Percentiles rank a stretch among this genome's conserved stretches.
These are phyloP conservation scores for Drosophila pseudoananassae DNA, from an alignment of 1,140 invertebrate genomes.

Conservation along the genomic window DNA sequence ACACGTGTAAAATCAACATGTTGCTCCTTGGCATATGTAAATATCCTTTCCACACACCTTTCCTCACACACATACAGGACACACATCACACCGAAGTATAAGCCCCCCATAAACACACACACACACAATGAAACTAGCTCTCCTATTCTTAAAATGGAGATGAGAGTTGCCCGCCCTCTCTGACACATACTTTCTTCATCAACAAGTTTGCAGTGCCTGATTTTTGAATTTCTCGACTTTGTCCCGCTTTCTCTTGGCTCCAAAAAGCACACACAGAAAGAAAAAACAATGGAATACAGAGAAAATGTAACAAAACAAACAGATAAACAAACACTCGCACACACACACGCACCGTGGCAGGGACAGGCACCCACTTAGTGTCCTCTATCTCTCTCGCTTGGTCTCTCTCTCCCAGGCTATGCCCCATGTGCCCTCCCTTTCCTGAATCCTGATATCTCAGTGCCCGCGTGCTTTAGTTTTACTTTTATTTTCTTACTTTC, in stretches of 20 bases:
- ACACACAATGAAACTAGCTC: slow-evolving; percentile 18
- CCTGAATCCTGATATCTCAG: slow-evolving; percentile 15
- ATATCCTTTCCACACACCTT: slow-evolving; percentile 17
- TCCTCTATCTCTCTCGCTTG: slow-evolving; percentile 7
- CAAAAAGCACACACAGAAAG: slow-evolving; percentile 7
- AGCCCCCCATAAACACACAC: slow-evolving; percentile 1
- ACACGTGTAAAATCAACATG: slow-evolving; percentile 79
- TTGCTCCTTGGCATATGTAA: slow-evolving; percentile 61
- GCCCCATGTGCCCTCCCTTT: not conserved
- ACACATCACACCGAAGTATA: slow-evolving; percentile 1
- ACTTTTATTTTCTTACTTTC: not conserved
- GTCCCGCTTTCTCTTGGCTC: slow-evolving; percentile 1
- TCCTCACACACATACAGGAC: not conserved
- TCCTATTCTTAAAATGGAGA: slow-evolving; percentile 30
- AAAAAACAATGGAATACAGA: slow-evolving; percentile 24
- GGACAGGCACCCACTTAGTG: slow-evolving; percentile 53
- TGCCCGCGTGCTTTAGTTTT: slow-evolving; percentile 42
- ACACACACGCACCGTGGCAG: slow-evolving; percentile 28
- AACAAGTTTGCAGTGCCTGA: slow-evolving; percentile 75
- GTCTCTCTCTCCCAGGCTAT: slow-evolving; percentile 3
- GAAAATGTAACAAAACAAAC: slow-evolving; percentile 74
- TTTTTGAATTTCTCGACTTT: slow-evolving; percentile 76
- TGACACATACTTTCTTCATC: slow-evolving; percentile 56
- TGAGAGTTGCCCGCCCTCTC: slow-evolving; percentile 36
- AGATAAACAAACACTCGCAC: slow-evolving; percentile 62